A percentile compares a stretch with the other conserved stretches of the same genome.
Evolutionary conservation across 2,113 vertebrate species (phyloP).

Genomic region (rabbit (Oryctolagus cuniculus)): DNA sequence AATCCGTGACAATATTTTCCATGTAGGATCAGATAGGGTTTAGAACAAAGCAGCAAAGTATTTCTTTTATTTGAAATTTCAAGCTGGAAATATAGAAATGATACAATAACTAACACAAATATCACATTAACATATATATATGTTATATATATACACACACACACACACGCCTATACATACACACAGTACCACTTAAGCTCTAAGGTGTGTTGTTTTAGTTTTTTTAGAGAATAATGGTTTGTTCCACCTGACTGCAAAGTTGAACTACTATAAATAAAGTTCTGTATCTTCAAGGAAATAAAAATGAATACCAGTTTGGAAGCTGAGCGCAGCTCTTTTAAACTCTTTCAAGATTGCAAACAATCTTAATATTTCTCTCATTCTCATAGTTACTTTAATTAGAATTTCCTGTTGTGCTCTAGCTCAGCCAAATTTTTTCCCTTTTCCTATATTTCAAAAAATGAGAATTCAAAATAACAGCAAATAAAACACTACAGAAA

Average conservation of each 20-base stretch:
- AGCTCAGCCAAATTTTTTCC: not conserved
- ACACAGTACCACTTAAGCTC: not conserved
- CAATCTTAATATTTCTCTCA: not conserved
- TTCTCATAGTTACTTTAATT: not conserved
- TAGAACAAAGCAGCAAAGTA: not conserved
- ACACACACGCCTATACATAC: too few relatives aligned
- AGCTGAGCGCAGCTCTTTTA: not conserved
- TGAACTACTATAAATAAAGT: constrained; percentile 30
- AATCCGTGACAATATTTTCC: constrained; percentile 5
- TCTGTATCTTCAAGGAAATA: not conserved
- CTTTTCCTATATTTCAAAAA: not conserved
- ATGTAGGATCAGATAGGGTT: constrained; percentile 3
- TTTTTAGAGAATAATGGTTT: constrained; percentile 25
- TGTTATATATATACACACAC: not conserved
- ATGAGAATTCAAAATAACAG: not conserved
- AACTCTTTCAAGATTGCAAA: not conserved
- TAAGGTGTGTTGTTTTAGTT: not conserved
- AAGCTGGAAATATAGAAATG: not conserved
- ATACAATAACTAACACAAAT: not conserved
- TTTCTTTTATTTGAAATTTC: constrained; percentile 52
- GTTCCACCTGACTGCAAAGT: not conserved
- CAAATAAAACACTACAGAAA: constrained; percentile 35
- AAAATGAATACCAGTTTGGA: not conserved
- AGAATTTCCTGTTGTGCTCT: not conserved
- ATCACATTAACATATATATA: not conserved